Conservation (phyloP, 2,797 vertebrate genomes). For the Brotula barbata region DNA sequence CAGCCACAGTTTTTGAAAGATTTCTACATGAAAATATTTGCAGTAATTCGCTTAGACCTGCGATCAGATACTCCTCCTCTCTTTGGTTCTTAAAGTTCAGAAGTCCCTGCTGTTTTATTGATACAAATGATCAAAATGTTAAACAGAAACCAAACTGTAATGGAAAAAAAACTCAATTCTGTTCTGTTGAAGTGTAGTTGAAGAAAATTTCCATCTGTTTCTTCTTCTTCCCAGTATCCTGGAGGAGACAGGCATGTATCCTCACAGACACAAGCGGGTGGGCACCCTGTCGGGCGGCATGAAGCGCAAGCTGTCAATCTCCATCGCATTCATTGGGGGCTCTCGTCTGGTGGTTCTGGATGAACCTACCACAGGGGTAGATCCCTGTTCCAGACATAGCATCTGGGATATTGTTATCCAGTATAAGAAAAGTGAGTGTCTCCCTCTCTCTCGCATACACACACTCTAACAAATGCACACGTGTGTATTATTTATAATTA, state of each 20-base stretch:
- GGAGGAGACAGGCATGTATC: conserved; percentile 91
- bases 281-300: conserved; percentile 93
- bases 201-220: conserved; percentile 44
- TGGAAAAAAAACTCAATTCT: conserved; percentile 23
- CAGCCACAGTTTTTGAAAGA: too few relatives aligned
- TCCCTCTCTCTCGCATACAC: background rate
- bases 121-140: conserved; percentile 20
- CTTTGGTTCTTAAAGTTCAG: too few relatives aligned
- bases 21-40: too few relatives aligned
- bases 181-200: conserved; percentile 43
- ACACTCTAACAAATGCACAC: background rate
- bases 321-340: conserved; percentile 95
- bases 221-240: conserved; percentile 80
- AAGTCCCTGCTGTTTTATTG: too few relatives aligned
- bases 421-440: conserved; percentile 87
- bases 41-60: too few relatives aligned
- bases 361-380: conserved; percentile 96
- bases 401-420: conserved; percentile 98
- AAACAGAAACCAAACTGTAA: conserved; percentile 22
- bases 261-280: conserved; percentile 91
- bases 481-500: too few relatives aligned
- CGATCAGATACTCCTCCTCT: too few relatives aligned
- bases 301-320: conserved; percentile 97
- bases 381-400: conserved; percentile 93
- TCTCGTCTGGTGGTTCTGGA: conserved; percentile 94